Evolutionary conservation across 2,888 invertebrate species (phyloP).

Genomic region (Agrypnus murinus): DNA sequence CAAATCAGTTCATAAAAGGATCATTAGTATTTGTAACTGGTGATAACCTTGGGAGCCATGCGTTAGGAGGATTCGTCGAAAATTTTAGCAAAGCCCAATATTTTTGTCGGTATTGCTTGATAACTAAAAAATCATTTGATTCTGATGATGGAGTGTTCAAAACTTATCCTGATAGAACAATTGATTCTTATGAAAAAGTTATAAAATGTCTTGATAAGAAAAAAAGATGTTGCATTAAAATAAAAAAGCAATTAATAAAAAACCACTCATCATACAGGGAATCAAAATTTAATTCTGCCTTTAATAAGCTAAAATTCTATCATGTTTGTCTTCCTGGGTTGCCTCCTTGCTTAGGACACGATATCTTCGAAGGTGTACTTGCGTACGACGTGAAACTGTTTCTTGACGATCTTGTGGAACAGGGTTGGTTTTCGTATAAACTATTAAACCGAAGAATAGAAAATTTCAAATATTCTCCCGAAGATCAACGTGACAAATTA

Average conservation of each 20-base stretch:
- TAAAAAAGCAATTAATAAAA: too few species aligned
- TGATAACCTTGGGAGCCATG: neutral
- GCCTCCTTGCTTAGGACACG: neutral
- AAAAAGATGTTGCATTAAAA: too few species aligned
- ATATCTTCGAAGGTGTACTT: neutral
- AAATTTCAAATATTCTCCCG: constrained; percentile 1
- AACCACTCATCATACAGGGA: neutral
- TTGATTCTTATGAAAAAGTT: too few species aligned
- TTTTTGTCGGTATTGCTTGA: constrained; percentile 50
- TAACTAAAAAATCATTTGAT: constrained; percentile 17
- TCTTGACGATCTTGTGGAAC: constrained; percentile 19
- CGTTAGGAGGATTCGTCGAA: constrained; percentile 31
- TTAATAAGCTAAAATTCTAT: neutral
- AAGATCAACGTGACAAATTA: neutral
- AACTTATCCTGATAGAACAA: too few species aligned
- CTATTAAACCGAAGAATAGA: neutral
- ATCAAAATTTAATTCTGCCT: neutral
- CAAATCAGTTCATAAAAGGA: constrained; percentile 14
- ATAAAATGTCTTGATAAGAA: too few species aligned
- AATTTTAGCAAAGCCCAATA: constrained; percentile 26
- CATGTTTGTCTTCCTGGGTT: neutral
- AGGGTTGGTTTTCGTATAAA: neutral
- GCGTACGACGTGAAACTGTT: neutral
- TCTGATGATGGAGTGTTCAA: too few species aligned
- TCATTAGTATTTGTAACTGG: constrained; percentile 14